A percentile compares a stretch with the other conserved stretches of the same genome.
Evolutionary conservation across 2,797 vertebrate species (phyloP).

Genomic region (Phataginus tetradactyla): DNA sequence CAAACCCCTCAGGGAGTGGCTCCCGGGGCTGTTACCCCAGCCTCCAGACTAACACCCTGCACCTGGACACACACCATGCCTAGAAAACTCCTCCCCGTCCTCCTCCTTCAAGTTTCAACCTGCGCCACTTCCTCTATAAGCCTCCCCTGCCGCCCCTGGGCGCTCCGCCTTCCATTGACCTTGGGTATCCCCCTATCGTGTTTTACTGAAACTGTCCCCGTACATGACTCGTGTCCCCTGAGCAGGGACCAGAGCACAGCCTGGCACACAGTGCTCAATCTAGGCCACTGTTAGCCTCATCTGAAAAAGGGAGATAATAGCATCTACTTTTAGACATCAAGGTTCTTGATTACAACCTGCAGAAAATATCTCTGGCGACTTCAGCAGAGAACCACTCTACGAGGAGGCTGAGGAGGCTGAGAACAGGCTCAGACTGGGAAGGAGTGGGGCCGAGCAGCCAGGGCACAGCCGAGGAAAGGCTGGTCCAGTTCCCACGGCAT

Average conservation of each 20-base stretch:
- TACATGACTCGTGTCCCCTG: neutral
- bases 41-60: accelerated
- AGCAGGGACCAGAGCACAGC: neutral
- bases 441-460: neutral
- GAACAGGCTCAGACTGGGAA: neutral
- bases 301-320: neutral
- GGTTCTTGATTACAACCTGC: neutral
- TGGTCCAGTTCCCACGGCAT: accelerated
- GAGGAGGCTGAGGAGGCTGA: neutral
- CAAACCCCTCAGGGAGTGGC: neutral
- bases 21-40: neutral
- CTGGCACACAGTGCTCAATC: neutral
- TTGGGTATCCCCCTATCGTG: accelerated
- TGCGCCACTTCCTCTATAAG: neutral
- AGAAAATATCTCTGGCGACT: neutral
- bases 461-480: neutral
- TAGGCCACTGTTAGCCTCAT: neutral
- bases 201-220: neutral
- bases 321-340: neutral
- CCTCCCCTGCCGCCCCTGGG: neutral
- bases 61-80: neutral
- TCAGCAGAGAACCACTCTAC: neutral
- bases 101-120: neutral
- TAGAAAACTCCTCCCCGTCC: neutral
- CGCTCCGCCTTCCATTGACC: neutral